A percentile compares a stretch with the other conserved stretches of the same genome.
Evolutionary conservation across 2,888 invertebrate species (phyloP).

Genomic region (Phortica magna): DNA sequence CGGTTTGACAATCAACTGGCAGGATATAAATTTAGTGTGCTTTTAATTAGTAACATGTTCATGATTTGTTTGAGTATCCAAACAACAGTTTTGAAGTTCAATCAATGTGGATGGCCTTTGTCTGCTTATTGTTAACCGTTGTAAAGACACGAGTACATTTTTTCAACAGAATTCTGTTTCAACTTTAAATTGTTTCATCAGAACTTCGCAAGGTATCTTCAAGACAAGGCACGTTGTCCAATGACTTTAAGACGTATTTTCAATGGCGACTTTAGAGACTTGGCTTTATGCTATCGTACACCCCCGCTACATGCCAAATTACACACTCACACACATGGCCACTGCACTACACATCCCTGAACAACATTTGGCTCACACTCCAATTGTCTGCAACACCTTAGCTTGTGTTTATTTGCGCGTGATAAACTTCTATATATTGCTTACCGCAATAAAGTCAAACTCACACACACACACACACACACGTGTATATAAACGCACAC

Average conservation of each 20-base stretch:
- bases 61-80: neutral
- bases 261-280: too few relatives aligned
- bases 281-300: too few relatives aligned
- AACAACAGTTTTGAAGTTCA: neutral
- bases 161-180: too few relatives aligned
- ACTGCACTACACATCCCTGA: neutral
- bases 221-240: too few relatives aligned
- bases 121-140: too few relatives aligned
- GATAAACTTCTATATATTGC: slow-evolving; percentile 67
- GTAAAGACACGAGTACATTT: too few relatives aligned
- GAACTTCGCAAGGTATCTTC: too few relatives aligned
- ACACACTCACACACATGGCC: too few relatives aligned
- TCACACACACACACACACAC: slow-evolving; percentile 2
- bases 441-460: slow-evolving; percentile 65
- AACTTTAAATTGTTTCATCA: too few relatives aligned
- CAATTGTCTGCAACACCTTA: neutral
- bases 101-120: neutral
- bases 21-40: neutral
- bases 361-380: neutral
- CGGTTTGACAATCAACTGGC: neutral
- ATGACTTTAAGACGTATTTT: too few relatives aligned
- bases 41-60: neutral
- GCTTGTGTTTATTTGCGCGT: slow-evolving; percentile 58
- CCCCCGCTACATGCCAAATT: too few relatives aligned
- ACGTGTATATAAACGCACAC: neutral